Evolutionary conservation across 2,888 invertebrate species (phyloP).

Genomic region (Psylliodes chrysocephalus): DNA sequence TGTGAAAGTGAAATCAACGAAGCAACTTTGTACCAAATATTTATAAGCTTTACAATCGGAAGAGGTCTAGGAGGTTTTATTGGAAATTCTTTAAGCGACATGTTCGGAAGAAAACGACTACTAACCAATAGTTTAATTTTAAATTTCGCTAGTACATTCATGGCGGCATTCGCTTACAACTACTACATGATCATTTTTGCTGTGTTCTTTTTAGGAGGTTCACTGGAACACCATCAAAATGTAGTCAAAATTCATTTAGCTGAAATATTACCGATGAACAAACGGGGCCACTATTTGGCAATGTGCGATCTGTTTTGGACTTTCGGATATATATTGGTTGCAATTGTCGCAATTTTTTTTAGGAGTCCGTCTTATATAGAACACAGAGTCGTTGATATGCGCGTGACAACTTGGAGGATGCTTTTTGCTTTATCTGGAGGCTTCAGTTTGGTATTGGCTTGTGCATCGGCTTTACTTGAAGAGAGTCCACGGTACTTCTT

Average conservation of each 20-base stretch:
- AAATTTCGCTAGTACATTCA: slow-evolving; percentile 60
- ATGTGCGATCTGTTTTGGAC: slow-evolving; percentile 61
- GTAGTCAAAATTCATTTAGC: slow-evolving; percentile 61
- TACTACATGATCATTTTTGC: slow-evolving; percentile 58
- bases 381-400: slow-evolving; percentile 48
- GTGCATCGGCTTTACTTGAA: slow-evolving; percentile 61
- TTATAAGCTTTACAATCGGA: slow-evolving; percentile 54
- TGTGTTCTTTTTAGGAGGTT: slow-evolving; percentile 58
- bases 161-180: slow-evolving; percentile 61
- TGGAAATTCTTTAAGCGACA: slow-evolving; percentile 59
- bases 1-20: slow-evolving; percentile 51
- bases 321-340: slow-evolving; percentile 56
- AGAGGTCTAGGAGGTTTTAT: slow-evolving; percentile 59
- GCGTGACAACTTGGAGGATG: slow-evolving; percentile 63
- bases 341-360: slow-evolving; percentile 47
- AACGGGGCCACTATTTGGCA: slow-evolving; percentile 59
- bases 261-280: slow-evolving; percentile 61
- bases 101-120: slow-evolving; percentile 60
- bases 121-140: slow-evolving; percentile 58
- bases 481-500: slow-evolving; percentile 63
- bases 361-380: slow-evolving; percentile 40
- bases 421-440: slow-evolving; percentile 61
- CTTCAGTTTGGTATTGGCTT: slow-evolving; percentile 60
- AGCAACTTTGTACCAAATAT: slow-evolving; percentile 41
- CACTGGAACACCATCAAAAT: slow-evolving; percentile 59